phyloP scores from a whole-genome alignment of 2,113 vertebrate genomes.

The Dipodomys stephensi region DNA sequence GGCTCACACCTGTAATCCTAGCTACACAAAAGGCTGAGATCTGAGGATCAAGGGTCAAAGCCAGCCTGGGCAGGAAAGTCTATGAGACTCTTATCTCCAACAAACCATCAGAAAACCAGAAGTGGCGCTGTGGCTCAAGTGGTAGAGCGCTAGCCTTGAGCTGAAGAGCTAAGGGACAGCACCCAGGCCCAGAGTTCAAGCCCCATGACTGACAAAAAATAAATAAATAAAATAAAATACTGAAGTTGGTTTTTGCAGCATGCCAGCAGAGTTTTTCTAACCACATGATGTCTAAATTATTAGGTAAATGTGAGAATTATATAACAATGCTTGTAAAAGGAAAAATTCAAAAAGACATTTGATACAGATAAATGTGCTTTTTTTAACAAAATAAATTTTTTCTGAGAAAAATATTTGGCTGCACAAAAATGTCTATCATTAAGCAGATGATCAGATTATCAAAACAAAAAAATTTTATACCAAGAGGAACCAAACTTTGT shows the following conservation, averaged over 20 bases:
- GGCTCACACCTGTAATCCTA: too few relatives aligned
- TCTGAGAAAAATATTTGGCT: neutral
- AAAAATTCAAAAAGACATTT: neutral
- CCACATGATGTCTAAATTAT: neutral
- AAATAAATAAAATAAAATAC: neutral
- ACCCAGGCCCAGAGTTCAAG: too few relatives aligned
- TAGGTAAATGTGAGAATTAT: neutral
- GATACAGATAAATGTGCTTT: neutral
- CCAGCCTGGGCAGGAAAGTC: too few relatives aligned
- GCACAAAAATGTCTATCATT: neutral
- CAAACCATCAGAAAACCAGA: too few relatives aligned
- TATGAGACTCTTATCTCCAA: too few relatives aligned
- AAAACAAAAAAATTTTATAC: neutral
- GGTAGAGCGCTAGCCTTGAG: too few relatives aligned
- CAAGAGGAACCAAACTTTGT: neutral
- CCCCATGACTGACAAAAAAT: too few relatives aligned
- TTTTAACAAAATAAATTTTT: conserved; percentile 46
- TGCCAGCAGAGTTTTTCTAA: neutral
- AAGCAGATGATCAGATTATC: conserved; percentile 20
- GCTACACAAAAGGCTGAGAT: too few relatives aligned
- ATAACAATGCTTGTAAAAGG: neutral
- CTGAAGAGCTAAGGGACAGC: too few relatives aligned
- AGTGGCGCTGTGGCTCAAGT: too few relatives aligned
- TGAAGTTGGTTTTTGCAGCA: neutral
- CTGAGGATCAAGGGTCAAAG: too few relatives aligned